Evolutionary conservation across 2,888 invertebrate species (phyloP).

Genomic region (Abrostola triplasia): DNA sequence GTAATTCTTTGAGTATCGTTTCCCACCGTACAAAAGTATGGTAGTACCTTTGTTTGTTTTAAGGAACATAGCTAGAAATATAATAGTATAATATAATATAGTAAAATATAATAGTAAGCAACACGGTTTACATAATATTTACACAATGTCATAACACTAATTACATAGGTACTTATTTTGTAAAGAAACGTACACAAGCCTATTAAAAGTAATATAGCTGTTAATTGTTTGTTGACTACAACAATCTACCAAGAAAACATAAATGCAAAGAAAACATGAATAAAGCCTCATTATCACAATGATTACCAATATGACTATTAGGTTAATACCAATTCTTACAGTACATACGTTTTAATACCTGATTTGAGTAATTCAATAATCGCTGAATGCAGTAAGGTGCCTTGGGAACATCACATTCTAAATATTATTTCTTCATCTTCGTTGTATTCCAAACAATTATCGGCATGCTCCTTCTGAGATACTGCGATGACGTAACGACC

Average conservation of each 20-base stretch:
- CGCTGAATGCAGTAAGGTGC: not conserved
- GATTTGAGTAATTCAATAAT: not conserved
- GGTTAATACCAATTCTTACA: not conserved
- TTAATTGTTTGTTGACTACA: too few relatives aligned
- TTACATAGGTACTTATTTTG: too few relatives aligned
- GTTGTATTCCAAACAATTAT: constrained; percentile 10
- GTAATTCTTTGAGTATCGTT: constrained; percentile 71
- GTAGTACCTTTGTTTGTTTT: constrained; percentile 64
- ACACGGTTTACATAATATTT: not conserved
- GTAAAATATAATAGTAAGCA: too few relatives aligned
- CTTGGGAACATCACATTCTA: too few relatives aligned
- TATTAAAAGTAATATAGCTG: too few relatives aligned
- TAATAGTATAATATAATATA: not conserved
- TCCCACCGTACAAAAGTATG: constrained; percentile 62
- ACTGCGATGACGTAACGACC: constrained; percentile 37
- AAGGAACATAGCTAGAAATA: constrained; percentile 58
- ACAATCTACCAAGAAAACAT: too few relatives aligned
- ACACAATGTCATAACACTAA: not conserved
- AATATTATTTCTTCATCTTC: constrained; percentile 8
- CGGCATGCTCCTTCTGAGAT: constrained; percentile 16
- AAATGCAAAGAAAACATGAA: not conserved
- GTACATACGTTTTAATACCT: not conserved
- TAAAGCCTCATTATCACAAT: constrained; percentile 1
- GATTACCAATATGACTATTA: not conserved
- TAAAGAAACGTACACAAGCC: too few relatives aligned